Evolutionary conservation across 2,113 vertebrate species (phyloP).

Genomic region (Monopterus albus): DNA sequence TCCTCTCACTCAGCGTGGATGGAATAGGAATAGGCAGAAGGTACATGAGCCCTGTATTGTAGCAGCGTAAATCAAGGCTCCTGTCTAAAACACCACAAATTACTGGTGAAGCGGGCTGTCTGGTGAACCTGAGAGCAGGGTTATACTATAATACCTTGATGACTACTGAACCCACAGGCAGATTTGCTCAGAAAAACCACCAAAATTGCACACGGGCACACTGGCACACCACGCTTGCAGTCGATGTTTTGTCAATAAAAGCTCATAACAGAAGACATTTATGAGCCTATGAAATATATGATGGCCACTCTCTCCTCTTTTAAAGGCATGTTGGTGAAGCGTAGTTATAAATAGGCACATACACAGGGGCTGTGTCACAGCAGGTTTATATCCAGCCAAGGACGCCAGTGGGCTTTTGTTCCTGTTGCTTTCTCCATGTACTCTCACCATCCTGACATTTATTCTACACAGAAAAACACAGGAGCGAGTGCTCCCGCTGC

Average conservation of each 20-base stretch:
- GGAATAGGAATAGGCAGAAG: slow-evolving; percentile 53
- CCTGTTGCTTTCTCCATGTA: slow-evolving; percentile 42
- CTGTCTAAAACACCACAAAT: slow-evolving; percentile 28
- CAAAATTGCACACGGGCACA: background rate
- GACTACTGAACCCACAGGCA: background rate
- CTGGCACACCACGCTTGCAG: background rate
- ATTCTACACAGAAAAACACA: slow-evolving; percentile 47
- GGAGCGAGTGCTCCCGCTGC: slow-evolving; percentile 8
- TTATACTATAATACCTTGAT: background rate
- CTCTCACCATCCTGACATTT: slow-evolving; percentile 59
- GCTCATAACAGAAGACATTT: slow-evolving; percentile 38
- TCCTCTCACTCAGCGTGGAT: slow-evolving; percentile 49
- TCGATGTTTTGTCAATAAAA: slow-evolving; percentile 26
- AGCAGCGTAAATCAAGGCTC: slow-evolving; percentile 44
- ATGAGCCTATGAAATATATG: slow-evolving; percentile 31
- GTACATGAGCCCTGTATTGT: slow-evolving; percentile 49
- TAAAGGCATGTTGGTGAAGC: slow-evolving; percentile 15
- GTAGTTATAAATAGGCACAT: slow-evolving; percentile 40
- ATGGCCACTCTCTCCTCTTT: slow-evolving; percentile 13
- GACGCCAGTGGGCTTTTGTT: slow-evolving; percentile 45
- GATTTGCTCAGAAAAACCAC: slow-evolving; percentile 1
- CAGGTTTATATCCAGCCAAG: slow-evolving; percentile 40
- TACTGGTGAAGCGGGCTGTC: background rate
- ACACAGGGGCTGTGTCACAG: slow-evolving; percentile 30
- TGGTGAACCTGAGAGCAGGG: background rate